A percentile compares a stretch with the other conserved stretches of the same genome.
phyloP scores from a whole-genome alignment of 1,140 invertebrate species.

The Drosophila santomea region DNA sequence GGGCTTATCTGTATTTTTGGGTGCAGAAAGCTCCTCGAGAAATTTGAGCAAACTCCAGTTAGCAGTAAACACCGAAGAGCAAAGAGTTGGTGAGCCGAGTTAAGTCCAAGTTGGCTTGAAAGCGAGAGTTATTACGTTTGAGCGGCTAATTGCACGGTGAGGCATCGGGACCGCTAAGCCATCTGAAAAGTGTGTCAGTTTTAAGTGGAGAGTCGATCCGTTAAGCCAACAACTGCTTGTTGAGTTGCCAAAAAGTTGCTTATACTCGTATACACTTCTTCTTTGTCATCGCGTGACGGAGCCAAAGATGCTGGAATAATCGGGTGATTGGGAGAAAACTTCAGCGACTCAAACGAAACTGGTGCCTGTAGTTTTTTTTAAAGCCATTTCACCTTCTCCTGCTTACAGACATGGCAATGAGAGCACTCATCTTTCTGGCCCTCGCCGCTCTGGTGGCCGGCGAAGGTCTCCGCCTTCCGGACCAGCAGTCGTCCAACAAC shows the following conservation, averaged over 20 bases:
- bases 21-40: conserved; percentile 60
- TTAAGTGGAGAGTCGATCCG: conserved; percentile 45
- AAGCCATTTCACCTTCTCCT: conserved; percentile 39
- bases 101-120: conserved; percentile 45
- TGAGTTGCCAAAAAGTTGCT: conserved; percentile 62
- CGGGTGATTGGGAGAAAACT: conserved; percentile 60
- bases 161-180: conserved; percentile 11
- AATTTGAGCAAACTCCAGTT: conserved; percentile 43
- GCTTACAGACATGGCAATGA: conserved; percentile 70
- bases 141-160: conserved; percentile 58
- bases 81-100: conserved; percentile 4
- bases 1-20: conserved; percentile 43
- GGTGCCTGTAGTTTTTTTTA: conserved; percentile 32
- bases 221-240: conserved; percentile 48
- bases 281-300: conserved; percentile 22
- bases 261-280: not conserved
- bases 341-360: conserved; percentile 24
- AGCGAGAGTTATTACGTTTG: conserved; percentile 80
- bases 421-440: conserved; percentile 55
- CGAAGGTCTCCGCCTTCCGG: conserved; percentile 86
- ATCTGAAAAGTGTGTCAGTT: conserved; percentile 56
- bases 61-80: conserved; percentile 37
- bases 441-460: conserved; percentile 83
- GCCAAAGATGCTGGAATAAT: conserved; percentile 25
- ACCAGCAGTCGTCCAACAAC: conserved; percentile 85